phyloP scores from a whole-genome alignment of 1,140 invertebrate genomes.

The Oedothorax gibbosus region DNA sequence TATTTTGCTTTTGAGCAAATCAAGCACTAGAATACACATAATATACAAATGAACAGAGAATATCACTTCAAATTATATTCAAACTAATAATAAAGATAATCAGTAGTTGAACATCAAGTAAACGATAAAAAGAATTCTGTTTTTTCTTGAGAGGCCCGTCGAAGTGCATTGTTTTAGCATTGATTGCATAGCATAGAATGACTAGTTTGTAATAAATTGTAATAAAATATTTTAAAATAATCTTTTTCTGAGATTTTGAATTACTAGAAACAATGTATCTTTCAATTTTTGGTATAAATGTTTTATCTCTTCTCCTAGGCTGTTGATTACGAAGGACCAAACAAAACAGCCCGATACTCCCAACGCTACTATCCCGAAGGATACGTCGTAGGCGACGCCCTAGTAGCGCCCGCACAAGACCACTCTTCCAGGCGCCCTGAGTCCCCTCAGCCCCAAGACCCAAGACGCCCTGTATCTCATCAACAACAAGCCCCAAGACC shows the following conservation, averaged over 20 bases:
- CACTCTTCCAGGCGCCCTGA: slow-evolving; percentile 3
- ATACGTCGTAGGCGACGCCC: slow-evolving; percentile 62
- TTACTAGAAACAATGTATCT: neutral
- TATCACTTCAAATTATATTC: no score
- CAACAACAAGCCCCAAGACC: slow-evolving; percentile 40
- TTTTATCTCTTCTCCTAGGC: slow-evolving; percentile 48
- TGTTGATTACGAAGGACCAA: slow-evolving; percentile 69
- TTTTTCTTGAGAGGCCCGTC: no score
- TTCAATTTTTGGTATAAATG: neutral
- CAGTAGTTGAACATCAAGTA: no score
- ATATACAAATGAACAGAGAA: no score
- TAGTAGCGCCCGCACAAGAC: slow-evolving; percentile 30
- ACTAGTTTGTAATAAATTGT: neutral
- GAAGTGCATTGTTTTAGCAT: no score
- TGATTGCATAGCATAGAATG: no score
- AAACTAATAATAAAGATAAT: no score
- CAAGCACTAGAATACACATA: no score
- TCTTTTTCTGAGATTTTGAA: neutral
- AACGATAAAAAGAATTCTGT: no score
- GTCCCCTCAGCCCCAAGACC: slow-evolving; percentile 4
- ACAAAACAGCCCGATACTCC: slow-evolving; percentile 85
- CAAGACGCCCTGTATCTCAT: slow-evolving; percentile 1
- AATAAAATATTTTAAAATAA: neutral
- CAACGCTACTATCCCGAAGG: slow-evolving; percentile 75
- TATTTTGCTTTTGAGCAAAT: no score